phyloP scores from a whole-genome alignment of 2,888 invertebrate genomes.

The Tortricodes alternella region DNA sequence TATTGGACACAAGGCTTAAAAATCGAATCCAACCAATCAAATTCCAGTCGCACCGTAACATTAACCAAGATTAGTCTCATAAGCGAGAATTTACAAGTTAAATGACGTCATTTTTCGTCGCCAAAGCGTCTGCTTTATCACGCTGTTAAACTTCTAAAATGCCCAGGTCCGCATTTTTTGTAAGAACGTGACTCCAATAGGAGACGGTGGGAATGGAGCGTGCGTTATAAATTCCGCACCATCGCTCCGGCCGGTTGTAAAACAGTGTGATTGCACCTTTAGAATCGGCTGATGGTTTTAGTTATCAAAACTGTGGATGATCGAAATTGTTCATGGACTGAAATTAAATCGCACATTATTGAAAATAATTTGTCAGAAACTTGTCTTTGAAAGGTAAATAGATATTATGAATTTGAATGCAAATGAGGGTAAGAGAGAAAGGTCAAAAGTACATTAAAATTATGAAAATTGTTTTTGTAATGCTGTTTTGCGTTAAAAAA shows the following conservation, averaged over 20 bases:
- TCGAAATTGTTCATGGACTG: not conserved
- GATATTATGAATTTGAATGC: no score
- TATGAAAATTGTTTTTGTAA: no score
- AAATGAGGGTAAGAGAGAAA: no score
- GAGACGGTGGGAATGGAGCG: not conserved
- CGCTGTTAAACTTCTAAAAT: conserved; percentile 59
- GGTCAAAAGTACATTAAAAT: no score
- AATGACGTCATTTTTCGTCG: conserved; percentile 69
- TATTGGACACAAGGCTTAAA: not conserved
- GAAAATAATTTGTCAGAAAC: no score
- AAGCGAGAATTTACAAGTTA: conserved; percentile 55
- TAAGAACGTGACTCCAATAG: not conserved
- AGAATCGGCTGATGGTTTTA: conserved; percentile 13
- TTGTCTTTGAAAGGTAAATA: no score
- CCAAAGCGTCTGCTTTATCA: conserved; percentile 58
- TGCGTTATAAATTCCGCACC: conserved; percentile 50
- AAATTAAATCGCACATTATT: no score
- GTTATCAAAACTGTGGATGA: conserved; percentile 15
- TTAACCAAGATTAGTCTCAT: conserved; percentile 44
- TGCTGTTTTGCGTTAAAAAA: no score
- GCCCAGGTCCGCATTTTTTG: not conserved
- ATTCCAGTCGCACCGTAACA: conserved; percentile 35
- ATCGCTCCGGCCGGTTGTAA: conserved; percentile 36
- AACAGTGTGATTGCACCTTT: conserved; percentile 19
- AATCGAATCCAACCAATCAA: conserved; percentile 35